Conservation (phyloP, 2,113 vertebrate genomes). For the Phylloscopus trochilus region DNA sequence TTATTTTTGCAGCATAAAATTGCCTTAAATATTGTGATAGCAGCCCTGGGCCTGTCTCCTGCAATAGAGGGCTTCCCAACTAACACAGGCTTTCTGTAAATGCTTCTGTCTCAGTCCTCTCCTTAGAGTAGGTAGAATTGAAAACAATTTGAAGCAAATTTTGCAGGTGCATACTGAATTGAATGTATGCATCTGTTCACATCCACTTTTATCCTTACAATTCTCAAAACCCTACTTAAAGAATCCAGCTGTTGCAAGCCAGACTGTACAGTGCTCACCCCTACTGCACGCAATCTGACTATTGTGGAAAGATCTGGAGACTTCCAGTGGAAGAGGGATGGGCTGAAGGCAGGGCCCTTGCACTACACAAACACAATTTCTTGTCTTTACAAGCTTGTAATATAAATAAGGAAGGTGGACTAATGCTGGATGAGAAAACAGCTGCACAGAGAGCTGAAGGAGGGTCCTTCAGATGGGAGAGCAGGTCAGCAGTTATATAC, state of each 20-base stretch:
- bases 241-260: neutral
- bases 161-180: neutral
- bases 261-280: neutral
- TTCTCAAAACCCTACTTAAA: neutral
- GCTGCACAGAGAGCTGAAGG: neutral
- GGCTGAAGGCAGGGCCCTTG: neutral
- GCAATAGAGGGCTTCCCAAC: neutral
- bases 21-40: neutral
- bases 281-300: neutral
- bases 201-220: neutral
- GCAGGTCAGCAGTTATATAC: neutral
- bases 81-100: neutral
- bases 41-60: neutral
- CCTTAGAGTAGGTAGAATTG: neutral
- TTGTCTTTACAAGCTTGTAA: neutral
- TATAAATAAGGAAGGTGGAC: neutral
- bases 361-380: neutral
- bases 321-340: neutral
- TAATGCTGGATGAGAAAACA: neutral
- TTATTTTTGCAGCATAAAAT: neutral
- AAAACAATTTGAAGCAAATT: neutral
- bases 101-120: neutral
- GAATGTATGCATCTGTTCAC: neutral
- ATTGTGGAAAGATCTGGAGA: neutral
- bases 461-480: neutral